Evolutionary conservation across 2,797 vertebrate species (phyloP), one percentile per base, ranked within the genome.

Genomic region (Apodemus agrarius): DNA sequence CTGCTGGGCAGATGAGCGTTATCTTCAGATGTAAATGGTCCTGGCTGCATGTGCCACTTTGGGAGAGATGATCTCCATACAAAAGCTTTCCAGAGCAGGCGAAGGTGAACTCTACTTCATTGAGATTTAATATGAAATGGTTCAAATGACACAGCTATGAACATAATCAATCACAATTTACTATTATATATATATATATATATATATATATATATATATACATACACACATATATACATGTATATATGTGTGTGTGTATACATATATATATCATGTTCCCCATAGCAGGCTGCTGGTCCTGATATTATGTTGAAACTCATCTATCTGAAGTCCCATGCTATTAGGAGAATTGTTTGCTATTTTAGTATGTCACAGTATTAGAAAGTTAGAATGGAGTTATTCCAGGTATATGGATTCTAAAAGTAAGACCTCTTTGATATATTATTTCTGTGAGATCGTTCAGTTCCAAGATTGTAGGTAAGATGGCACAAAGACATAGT

Each of bases 61-160:
- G 90, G n/a, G 16, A 86, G 9, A 40, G 63, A 87, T 65, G 26
- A 43, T 67, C 88, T 81, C 61, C 31, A 79, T 6, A 24, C 4
- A 67, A 49, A 93, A 67, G 1, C 65, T 83, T 46, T 54, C 26
- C 49, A 90, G 43, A 95, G 61, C 90, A 91, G 81, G 11, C 87
- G 34, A 80, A n/a, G 26, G 9, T 75, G 79, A 74, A 65, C 31
- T 81, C 86, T 80, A 74, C 59, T 81, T 92, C 34, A 81, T 74
- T 87, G 76, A 54, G 57, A 34, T 96, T 91, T 75, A 57, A 29
- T 72, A 81, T 52, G 21, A 61, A 63, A 14, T 49, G 34, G 13
- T 90, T 88, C 75, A 81, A 93, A 74, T 72, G 29, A 81, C 67
- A 49, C 78, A 82, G 54, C 34, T 89, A 89, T 16, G 78, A 59